Evolutionary conservation across 2,888 invertebrate genomes (phyloP), one percentile per base, ranked within the genome.

Genomic region (Maniola hyperantus): DNA sequence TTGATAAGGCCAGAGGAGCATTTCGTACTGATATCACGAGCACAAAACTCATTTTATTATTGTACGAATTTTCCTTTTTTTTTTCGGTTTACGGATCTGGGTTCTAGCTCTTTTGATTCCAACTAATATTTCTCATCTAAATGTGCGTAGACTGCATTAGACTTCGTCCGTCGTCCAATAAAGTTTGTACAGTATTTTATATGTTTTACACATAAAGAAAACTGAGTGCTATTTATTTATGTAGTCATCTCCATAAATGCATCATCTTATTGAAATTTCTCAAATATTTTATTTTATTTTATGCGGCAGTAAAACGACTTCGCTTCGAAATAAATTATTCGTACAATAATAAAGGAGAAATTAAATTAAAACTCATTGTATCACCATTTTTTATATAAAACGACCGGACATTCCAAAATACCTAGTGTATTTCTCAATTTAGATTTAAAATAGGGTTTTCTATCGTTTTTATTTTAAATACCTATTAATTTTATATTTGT

Each of bases 321-420:
- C 6, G 2, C 18, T 18, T 57, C 11, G 39, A 39, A 33, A 46
- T 11, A 33, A 39, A 20, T 46, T 46, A 53, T 46, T 65, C 65
- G 65, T 67, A 63, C 65, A 70, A 70, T 67, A 67, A 64, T 66
- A 61, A 51, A 60, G 36, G 20, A n/a, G 4, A 42, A 51, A 51
- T 20, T 11, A n/a, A 59, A 50, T 60, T 11, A 39, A 39, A 18
- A 8, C 34, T 66, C 66, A 66, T 34, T 33, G 63, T 42, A 62
- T 65, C 61, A 33, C 53, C 55, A 63, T 67, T 67, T 66, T 64
- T 57, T 39, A 39, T 36, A 55, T 55, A 34, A 67, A 68, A 70
- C 63, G 65, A 73, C 83, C 77, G 86, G 85, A 90, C 90, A 90
- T 90, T 90, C 90, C 90, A 90, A 78, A 68, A 71, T 74, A 74